These are phyloP conservation scores for Diprion similis DNA, from an alignment of 1,140 invertebrate species.

Conservation along the genomic window DNA sequence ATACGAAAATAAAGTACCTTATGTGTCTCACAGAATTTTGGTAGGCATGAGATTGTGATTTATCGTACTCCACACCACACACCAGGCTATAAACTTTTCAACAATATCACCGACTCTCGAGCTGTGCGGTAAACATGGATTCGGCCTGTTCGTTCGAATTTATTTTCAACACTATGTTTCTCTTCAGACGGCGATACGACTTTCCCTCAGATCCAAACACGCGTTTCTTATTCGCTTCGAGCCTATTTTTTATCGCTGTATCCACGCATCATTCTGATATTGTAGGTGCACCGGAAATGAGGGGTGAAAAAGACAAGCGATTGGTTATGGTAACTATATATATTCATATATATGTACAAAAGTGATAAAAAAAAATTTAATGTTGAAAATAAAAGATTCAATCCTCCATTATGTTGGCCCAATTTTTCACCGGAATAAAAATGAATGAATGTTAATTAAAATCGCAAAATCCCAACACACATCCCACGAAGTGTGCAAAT, in stretches of 20 bases:
- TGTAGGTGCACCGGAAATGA: too few species aligned
- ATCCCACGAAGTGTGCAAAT: not conserved
- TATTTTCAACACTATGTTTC: too few species aligned
- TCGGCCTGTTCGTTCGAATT: too few species aligned
- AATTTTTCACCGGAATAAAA: not conserved
- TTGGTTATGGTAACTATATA: too few species aligned
- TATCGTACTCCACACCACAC: not conserved
- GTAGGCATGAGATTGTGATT: not conserved
- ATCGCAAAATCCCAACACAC: not conserved
- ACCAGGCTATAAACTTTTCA: not conserved
- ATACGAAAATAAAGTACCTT: not conserved
- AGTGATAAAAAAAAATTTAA: too few species aligned
- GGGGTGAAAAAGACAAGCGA: not conserved
- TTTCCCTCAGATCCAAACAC: too few species aligned
- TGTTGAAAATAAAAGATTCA: too few species aligned
- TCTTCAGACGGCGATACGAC: too few species aligned
- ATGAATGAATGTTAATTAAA: not conserved
- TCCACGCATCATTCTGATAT: not conserved
- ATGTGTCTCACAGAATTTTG: not conserved
- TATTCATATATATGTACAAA: too few species aligned
- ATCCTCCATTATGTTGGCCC: not conserved
- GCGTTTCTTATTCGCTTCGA: not conserved
- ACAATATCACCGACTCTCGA: not conserved
- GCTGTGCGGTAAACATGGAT: too few species aligned
- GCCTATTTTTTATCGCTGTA: not conserved